Percentiles rank a stretch among this genome's conserved stretches.
These are phyloP conservation scores for Cacoxenus indagator DNA, from an alignment of 2,888 invertebrate species.

Conservation along the genomic window DNA sequence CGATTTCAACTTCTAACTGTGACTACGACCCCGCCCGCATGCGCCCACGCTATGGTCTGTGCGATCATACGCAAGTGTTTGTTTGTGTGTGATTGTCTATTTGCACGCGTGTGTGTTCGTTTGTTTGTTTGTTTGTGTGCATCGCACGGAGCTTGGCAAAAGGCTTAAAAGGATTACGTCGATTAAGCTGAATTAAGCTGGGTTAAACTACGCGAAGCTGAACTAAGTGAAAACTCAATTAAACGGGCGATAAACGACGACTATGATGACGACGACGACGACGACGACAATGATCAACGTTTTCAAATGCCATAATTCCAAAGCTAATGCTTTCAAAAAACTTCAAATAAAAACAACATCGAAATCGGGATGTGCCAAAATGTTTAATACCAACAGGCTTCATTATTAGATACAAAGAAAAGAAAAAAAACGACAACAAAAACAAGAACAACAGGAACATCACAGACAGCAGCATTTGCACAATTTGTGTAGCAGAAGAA, in stretches of 20 bases:
- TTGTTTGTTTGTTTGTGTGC: neutral
- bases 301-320: conserved; percentile 9
- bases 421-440: conserved; percentile 30
- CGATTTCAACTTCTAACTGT: neutral
- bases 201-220: neutral
- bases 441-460: conserved; percentile 36
- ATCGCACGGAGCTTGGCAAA: neutral
- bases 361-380: neutral
- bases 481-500: conserved; percentile 18
- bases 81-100: neutral
- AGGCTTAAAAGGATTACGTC: conserved; percentile 11
- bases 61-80: neutral
- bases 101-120: neutral
- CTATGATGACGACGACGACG: no score
- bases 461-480: conserved; percentile 1
- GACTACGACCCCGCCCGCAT: neutral
- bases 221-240: conserved; percentile 3
- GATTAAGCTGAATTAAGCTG: neutral
- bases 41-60: neutral
- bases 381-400: neutral
- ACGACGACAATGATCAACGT: conserved; percentile 1
- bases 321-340: neutral
- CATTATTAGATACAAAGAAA: conserved; percentile 47
- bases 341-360: neutral
- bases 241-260: neutral